These are phyloP conservation scores for Clupea harengus DNA, from an alignment of 2,113 vertebrate species.

Conservation along the genomic window DNA sequence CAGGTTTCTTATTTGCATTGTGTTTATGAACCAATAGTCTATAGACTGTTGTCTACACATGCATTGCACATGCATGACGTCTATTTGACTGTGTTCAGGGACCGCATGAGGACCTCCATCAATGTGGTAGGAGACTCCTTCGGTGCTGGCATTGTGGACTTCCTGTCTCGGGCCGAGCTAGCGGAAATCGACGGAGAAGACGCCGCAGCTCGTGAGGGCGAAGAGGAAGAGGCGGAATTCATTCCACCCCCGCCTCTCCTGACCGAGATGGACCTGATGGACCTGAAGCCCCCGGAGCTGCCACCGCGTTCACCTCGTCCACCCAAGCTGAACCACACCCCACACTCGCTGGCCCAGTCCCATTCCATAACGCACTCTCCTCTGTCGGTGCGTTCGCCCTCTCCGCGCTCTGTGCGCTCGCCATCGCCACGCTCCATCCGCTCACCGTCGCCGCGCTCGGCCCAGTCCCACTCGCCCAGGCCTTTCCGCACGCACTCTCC, in stretches of 20 bases:
- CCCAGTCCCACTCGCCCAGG: constrained; percentile 69
- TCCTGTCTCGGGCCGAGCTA: constrained; percentile 74
- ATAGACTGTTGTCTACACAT: not conserved
- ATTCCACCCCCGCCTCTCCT: constrained; percentile 66
- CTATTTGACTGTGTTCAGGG: constrained; percentile 55
- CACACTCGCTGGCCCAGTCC: constrained; percentile 53
- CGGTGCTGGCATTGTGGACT: constrained; percentile 77
- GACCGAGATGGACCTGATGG: constrained; percentile 63
- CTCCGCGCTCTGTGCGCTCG: constrained; percentile 65
- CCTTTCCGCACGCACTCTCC: constrained; percentile 69
- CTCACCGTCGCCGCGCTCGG: constrained; percentile 68
- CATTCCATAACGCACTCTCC: constrained; percentile 60
- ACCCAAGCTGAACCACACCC: constrained; percentile 66
- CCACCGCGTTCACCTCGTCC: constrained; percentile 71
- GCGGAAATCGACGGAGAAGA: constrained; percentile 66
- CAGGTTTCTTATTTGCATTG: too few species aligned
- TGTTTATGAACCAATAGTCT: too few species aligned
- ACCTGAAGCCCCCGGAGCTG: constrained; percentile 67
- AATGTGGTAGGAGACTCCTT: constrained; percentile 82
- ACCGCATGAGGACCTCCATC: constrained; percentile 81
- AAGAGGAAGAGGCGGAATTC: constrained; percentile 60
- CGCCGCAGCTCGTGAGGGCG: not conserved
- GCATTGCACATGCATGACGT: not conserved
- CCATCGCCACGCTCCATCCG: constrained; percentile 65
- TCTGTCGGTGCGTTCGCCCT: constrained; percentile 65